Base-by-base conservation (phyloP, 2,797 vertebrate species). In the Microtus obscurus region DNA sequence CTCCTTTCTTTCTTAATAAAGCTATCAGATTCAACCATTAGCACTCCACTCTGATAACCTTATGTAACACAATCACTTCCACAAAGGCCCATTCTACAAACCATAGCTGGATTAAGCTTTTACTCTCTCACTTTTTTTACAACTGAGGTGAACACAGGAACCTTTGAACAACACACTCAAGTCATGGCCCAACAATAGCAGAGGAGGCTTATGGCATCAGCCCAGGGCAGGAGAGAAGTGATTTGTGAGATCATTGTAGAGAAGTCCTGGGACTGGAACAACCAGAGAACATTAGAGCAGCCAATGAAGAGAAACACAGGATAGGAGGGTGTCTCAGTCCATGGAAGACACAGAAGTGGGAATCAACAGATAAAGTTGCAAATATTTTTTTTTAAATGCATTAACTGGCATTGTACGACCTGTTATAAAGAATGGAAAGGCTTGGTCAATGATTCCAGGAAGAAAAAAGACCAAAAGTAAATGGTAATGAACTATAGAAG, bases 181-280 rank as follows among this genome's bases (percentile, higher is more conserved):
- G 12, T 2, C 48, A 87, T 48, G 5, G 8, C 14, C 29, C 65
- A 59, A 59, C 23, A 31, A 59, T 9, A 59, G 10, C 53, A 48
- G 21, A 43, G 0, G 1, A 25, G 48, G 53, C 6, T 23, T 6
- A 53, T 0, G 14, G 6, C 31, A 48, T 19, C 40, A 31, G 4
- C 10, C 29, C 6, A 45, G 9, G 6, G 23, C 17, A 11, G 53
- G 2, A 40, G 6, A 34, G 19, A 80, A 69, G 34, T n/a, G 53
- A 16, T 76, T 67, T 21, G 74, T n/a, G 56, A 31, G 31, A 45
- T 37, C 27, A 40, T 1, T 63, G 8, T 31, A n/a, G 27, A 76
- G 9, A 37, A 93, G 13, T 13, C 21, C 34, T 19, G 23, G 34
- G 40, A 23, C 23, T 10, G 13, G 29, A 83, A 81, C 19, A 31